Evolutionary conservation across 2,888 invertebrate species (phyloP).

Genomic region (Megamerina dolium): DNA sequence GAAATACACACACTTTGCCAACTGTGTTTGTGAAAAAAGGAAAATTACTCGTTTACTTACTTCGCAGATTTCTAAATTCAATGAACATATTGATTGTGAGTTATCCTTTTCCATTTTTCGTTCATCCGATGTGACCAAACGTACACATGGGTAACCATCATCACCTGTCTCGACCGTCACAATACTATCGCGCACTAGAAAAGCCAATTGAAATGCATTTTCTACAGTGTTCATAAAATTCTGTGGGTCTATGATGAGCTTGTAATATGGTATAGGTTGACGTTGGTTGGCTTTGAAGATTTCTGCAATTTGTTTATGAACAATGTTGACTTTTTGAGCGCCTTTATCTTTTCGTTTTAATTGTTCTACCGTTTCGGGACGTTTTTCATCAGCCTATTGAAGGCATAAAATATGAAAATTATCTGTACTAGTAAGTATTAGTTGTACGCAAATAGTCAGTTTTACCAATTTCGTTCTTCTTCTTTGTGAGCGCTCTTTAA

Average conservation of each 20-base stretch:
- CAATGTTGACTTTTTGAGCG: constrained; percentile 53
- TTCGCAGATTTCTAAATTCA: constrained; percentile 32
- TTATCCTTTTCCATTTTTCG: constrained; percentile 21
- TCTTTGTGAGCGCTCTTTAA: constrained; percentile 42
- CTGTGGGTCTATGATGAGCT: constrained; percentile 53
- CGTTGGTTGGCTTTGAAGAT: constrained; percentile 44
- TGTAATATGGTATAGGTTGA: constrained; percentile 53
- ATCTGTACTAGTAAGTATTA: neutral
- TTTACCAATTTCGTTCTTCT: constrained; percentile 33
- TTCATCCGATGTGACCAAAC: constrained; percentile 22
- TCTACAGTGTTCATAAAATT: constrained; percentile 56
- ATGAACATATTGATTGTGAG: constrained; percentile 33
- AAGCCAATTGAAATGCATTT: constrained; percentile 57
- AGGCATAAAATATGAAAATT: neutral
- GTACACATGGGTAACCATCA: constrained; percentile 37
- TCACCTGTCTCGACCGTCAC: constrained; percentile 49
- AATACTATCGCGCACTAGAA: constrained; percentile 54
- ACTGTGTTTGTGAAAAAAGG: too few relatives aligned
- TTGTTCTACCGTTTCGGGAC: constrained; percentile 50
- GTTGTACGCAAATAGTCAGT: neutral
- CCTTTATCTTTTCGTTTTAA: constrained; percentile 52
- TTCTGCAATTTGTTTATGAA: constrained; percentile 48
- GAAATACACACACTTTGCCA: too few relatives aligned
- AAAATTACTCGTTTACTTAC: constrained; percentile 21
- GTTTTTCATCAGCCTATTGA: constrained; percentile 44